These are phyloP conservation scores for Yponomeuta plumbellus DNA, from an alignment of 2,888 invertebrate species.

Conservation along the genomic window DNA sequence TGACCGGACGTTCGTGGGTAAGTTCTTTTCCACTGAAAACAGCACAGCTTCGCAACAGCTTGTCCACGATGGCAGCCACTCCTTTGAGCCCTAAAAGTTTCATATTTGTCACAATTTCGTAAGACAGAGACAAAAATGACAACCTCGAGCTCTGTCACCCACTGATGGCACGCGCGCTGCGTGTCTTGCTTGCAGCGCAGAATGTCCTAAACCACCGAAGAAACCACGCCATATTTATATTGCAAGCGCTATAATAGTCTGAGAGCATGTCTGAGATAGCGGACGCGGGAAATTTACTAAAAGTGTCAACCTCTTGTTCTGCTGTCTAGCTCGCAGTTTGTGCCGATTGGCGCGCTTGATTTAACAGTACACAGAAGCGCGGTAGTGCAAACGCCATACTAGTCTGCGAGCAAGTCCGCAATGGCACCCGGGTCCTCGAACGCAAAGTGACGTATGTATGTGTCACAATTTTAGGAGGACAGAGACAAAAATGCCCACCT, in stretches of 20 bases:
- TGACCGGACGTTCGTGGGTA: too few species aligned
- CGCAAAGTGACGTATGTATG: too few species aligned
- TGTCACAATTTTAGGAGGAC: too few species aligned
- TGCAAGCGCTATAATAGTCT: slow-evolving; percentile 91
- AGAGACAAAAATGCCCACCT: too few species aligned
- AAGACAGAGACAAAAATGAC: too few species aligned
- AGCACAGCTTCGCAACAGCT: too few species aligned
- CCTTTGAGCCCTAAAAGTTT: background rate
- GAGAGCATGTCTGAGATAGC: too few species aligned
- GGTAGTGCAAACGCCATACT: slow-evolving; percentile 92
- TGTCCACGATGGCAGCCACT: too few species aligned
- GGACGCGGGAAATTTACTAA: slow-evolving; percentile 78
- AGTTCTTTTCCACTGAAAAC: too few species aligned
- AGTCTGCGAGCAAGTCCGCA: slow-evolving; percentile 87
- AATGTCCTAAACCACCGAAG: slow-evolving; percentile 93
- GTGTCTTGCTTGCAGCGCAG: slow-evolving; percentile 91
- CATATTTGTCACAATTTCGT: background rate
- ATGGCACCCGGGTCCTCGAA: slow-evolving; percentile 89
- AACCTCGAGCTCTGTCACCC: slow-evolving; percentile 91
- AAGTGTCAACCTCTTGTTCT: slow-evolving; percentile 88
- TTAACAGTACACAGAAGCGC: slow-evolving; percentile 95
- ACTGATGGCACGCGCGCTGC: slow-evolving; percentile 86
- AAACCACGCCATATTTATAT: slow-evolving; percentile 90
- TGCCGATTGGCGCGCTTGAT: slow-evolving; percentile 90
- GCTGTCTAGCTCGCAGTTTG: slow-evolving; percentile 86